Conservation (phyloP, 2,797 vertebrate species). For the Champsocephalus esox region DNA sequence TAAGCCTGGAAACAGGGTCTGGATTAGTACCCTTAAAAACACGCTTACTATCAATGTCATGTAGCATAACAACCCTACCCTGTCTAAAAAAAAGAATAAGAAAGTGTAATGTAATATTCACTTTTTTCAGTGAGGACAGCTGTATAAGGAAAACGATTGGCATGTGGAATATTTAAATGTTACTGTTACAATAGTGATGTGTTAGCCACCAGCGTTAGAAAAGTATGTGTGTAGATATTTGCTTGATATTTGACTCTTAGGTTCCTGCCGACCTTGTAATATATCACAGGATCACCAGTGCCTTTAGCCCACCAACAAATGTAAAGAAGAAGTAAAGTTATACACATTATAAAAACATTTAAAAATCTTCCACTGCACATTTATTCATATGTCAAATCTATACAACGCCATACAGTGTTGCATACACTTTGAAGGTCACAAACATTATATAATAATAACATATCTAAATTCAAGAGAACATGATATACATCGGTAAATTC, state of each 20-base stretch:
- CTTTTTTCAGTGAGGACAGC: not conserved
- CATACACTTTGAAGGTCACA: slow-evolving; percentile 13
- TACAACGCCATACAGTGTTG: not conserved
- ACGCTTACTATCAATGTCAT: slow-evolving; percentile 1
- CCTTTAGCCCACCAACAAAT: slow-evolving; percentile 69
- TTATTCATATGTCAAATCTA: slow-evolving; percentile 11
- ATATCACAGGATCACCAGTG: slow-evolving; percentile 69
- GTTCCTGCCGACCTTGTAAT: slow-evolving; percentile 37
- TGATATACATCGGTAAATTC: not conserved
- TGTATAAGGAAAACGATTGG: slow-evolving; percentile 6
- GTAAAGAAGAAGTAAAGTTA: slow-evolving; percentile 27
- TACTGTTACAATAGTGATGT: not conserved
- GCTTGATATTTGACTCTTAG: slow-evolving; percentile 43
- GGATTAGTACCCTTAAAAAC: slow-evolving; percentile 21
- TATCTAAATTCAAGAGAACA: slow-evolving; percentile 13
- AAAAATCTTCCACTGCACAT: slow-evolving; percentile 1
- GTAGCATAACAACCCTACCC: not conserved
- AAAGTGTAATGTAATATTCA: not conserved
- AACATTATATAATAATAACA: slow-evolving; percentile 2
- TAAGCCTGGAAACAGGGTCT: not conserved
- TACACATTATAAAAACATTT: slow-evolving; percentile 15
- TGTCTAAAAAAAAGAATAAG: slow-evolving; percentile 4
- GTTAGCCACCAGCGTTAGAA: slow-evolving; percentile 15
- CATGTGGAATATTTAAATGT: slow-evolving; percentile 11
- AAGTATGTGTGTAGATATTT: slow-evolving; percentile 52